Percentiles rank a stretch among this genome's conserved stretches.
Evolutionary conservation across 2,113 vertebrate genomes (phyloP).

Genomic region (Odobenus rosmarus): DNA sequence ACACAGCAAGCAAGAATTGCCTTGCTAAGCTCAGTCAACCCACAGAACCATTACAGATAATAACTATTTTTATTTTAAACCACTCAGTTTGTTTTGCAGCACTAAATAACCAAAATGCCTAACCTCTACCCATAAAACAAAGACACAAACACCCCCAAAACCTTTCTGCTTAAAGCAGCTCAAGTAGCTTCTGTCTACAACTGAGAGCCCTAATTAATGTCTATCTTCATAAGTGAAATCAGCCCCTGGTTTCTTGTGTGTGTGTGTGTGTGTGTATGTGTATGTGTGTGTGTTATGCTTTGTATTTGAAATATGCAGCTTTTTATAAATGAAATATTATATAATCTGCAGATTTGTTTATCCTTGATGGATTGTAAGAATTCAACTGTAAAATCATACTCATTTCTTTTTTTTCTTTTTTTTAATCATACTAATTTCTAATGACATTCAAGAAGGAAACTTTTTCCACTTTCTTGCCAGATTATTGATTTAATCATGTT

Average conservation of each 20-base stretch:
- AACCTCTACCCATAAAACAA: neutral
- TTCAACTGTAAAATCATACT: neutral
- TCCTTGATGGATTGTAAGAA: neutral
- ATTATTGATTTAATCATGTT: neutral
- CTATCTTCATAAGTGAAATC: neutral
- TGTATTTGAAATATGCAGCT: neutral
- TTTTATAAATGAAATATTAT: constrained; percentile 2
- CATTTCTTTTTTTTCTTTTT: neutral
- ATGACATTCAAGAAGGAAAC: neutral
- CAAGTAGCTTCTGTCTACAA: neutral
- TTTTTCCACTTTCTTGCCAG: neutral
- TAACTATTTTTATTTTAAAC: neutral
- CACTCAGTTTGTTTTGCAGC: neutral
- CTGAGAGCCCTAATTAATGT: neutral
- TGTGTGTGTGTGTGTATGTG: no score
- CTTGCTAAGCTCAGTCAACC: neutral
- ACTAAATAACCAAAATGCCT: neutral
- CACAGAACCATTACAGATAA: neutral
- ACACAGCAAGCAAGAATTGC: neutral
- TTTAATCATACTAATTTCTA: neutral
- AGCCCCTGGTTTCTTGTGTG: neutral
- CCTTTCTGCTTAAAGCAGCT: neutral
- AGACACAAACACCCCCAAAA: neutral
- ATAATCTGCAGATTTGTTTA: neutral
- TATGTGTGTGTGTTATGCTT: neutral